A percentile compares a stretch with the other conserved stretches of the same genome.
These are phyloP conservation scores for Pseudorhombus dupliciocellatus DNA, from an alignment of 2,113 vertebrate species.

Conservation along the genomic window DNA sequence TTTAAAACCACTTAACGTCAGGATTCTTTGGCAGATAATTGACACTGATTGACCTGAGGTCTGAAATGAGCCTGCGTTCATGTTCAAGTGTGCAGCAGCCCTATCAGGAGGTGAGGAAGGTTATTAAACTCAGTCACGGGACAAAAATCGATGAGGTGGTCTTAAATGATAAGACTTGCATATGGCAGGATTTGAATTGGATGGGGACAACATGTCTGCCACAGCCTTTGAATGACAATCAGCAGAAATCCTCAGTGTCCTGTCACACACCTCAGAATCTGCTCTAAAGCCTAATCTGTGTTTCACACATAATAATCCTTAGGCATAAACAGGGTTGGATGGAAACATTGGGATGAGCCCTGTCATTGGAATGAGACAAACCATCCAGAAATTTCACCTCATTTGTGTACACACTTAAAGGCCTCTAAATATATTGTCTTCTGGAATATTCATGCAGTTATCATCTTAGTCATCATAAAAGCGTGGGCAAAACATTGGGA, in stretches of 20 bases:
- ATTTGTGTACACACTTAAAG: too few species aligned
- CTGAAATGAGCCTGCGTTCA: too few species aligned
- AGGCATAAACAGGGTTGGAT: not conserved
- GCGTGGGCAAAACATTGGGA: too few species aligned
- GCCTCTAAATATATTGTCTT: not conserved
- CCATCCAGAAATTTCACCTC: too few species aligned
- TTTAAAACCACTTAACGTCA: too few species aligned
- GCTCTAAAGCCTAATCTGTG: constrained; percentile 11
- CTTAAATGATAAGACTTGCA: not conserved
- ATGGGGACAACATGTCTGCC: not conserved
- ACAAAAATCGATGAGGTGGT: not conserved
- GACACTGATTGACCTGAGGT: too few species aligned
- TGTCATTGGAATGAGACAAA: not conserved
- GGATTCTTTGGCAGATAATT: too few species aligned
- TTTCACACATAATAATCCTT: constrained; percentile 10
- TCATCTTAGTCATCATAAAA: too few species aligned
- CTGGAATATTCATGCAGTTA: too few species aligned
- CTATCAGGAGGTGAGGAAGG: not conserved
- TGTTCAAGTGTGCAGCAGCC: too few species aligned
- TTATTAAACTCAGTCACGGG: not conserved
- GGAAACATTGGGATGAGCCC: not conserved
- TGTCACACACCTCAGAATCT: not conserved
- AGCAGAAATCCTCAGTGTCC: constrained; percentile 2
- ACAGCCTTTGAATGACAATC: not conserved
- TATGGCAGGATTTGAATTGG: not conserved